These are phyloP conservation scores for Babylonia areolata DNA, from an alignment of 1,140 invertebrate genomes.

Conservation along the genomic window DNA sequence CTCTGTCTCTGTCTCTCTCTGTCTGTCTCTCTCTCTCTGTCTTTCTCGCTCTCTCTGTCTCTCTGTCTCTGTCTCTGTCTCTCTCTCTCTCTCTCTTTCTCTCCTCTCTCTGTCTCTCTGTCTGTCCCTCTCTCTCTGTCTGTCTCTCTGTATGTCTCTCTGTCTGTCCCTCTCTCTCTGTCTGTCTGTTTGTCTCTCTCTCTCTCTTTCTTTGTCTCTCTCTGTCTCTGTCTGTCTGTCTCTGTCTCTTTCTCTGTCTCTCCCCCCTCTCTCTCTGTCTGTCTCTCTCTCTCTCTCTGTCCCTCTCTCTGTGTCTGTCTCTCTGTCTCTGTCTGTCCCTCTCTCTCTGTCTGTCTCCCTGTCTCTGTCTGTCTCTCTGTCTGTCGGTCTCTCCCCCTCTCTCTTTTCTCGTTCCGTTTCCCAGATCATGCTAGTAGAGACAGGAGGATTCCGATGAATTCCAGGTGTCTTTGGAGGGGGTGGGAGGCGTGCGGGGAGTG, in stretches of 20 bases:
- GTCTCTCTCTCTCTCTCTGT: constrained; percentile 1
- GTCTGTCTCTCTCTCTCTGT: not conserved
- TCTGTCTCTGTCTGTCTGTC: not conserved
- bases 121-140: not conserved
- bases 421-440: too few relatives aligned
- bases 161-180: not conserved
- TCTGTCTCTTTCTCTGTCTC: not conserved
- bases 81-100: not conserved
- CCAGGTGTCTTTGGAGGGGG: too few relatives aligned
- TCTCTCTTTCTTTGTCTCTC: not conserved
- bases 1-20: not conserved
- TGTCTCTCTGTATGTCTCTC: not conserved
- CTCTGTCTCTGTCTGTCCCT: not conserved
- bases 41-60: not conserved
- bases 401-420: not conserved
- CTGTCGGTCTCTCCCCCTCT: not conserved
- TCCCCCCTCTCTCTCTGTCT: not conserved
- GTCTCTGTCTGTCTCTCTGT: not conserved
- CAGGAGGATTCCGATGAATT: too few relatives aligned
- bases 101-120: not conserved
- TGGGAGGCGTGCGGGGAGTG: too few relatives aligned
- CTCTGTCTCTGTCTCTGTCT: not conserved
- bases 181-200: not conserved
- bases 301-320: not conserved
- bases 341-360: not conserved